phyloP scores from a whole-genome alignment of 1,140 invertebrate genomes.

The Drosophila sp. region DNA sequence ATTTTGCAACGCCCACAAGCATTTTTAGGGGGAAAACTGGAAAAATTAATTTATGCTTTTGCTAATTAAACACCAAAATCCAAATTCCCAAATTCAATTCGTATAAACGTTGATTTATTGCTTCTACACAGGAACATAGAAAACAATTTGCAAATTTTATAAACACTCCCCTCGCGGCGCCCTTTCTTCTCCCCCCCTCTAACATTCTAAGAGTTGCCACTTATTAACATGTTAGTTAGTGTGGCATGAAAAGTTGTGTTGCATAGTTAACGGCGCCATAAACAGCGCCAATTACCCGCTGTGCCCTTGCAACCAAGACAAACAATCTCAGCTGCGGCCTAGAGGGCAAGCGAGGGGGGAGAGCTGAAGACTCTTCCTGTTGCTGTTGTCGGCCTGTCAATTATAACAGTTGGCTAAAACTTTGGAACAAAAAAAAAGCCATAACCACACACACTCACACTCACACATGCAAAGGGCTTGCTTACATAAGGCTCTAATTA shows the following conservation, averaged over 20 bases:
- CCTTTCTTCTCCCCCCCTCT: no score
- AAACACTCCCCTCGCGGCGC: neutral
- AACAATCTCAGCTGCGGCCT: constrained; percentile 17
- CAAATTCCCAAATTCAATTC: constrained; percentile 52
- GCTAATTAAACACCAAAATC: constrained; percentile 67
- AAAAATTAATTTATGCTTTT: constrained; percentile 63
- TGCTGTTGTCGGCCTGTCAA: constrained; percentile 58
- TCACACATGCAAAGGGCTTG: constrained; percentile 15
- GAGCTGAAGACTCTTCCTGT: neutral
- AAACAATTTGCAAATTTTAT: neutral
- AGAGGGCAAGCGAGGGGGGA: neutral
- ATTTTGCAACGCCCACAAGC: constrained; percentile 65
- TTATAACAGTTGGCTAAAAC: constrained; percentile 68
- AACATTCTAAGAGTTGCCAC: neutral
- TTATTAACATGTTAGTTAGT: constrained; percentile 27
- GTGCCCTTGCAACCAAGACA: constrained; percentile 11
- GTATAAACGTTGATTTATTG: constrained; percentile 14
- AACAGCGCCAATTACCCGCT: constrained; percentile 34
- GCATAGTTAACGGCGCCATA: constrained; percentile 29
- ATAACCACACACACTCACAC: constrained; percentile 14
- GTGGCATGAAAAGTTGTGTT: constrained; percentile 28
- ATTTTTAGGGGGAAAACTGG: constrained; percentile 30
- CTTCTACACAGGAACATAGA: neutral
- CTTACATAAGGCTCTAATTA: constrained; percentile 55
- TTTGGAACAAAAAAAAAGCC: constrained; percentile 39